phyloP scores from a whole-genome alignment of 2,113 vertebrate species.

The Dermatemys mawii region DNA sequence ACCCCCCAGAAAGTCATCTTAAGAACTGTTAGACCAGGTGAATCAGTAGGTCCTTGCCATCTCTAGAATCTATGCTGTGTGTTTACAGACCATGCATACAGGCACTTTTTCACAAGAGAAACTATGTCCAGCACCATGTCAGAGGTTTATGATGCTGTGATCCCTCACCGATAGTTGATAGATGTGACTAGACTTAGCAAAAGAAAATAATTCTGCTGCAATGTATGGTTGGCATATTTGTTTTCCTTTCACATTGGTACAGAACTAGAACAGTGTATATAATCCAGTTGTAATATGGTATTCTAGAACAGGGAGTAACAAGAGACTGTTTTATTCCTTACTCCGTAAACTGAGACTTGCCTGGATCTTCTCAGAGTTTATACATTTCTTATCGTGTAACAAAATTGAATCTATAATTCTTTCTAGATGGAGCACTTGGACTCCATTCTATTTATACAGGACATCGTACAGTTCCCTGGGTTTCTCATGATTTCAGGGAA shows the following conservation, averaged over 20 bases:
- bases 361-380: constrained; percentile 12
- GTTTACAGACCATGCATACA: neutral
- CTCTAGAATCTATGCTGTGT: neutral
- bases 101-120: neutral
- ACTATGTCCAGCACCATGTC: neutral
- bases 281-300: neutral
- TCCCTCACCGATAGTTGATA: neutral
- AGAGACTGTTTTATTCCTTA: neutral
- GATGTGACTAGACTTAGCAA: neutral
- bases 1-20: neutral
- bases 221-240: neutral
- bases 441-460: neutral
- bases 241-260: neutral
- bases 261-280: neutral
- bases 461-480: constrained; percentile 25
- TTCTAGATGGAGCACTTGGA: neutral
- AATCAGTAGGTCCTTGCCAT: neutral
- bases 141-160: neutral
- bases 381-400: neutral
- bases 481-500: constrained; percentile 48
- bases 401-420: neutral
- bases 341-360: neutral
- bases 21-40: neutral
- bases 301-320: neutral
- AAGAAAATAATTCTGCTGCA: neutral